Conservation (phyloP, 1,140 invertebrate genomes). For the Agraylea sexmaculata region DNA sequence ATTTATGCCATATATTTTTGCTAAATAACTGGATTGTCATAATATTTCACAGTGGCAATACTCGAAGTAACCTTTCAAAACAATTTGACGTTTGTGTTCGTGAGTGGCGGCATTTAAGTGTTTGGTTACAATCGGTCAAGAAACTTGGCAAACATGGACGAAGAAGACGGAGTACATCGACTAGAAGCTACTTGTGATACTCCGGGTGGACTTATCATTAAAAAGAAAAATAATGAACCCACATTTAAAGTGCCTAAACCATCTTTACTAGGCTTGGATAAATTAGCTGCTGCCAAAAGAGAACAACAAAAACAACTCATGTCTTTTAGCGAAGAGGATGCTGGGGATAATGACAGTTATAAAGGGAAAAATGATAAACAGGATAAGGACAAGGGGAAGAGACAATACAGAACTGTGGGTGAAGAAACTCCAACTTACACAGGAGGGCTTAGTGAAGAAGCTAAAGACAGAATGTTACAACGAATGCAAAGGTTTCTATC, state of each 20-base stretch:
- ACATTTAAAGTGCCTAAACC: slow-evolving; percentile 68
- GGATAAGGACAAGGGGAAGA: slow-evolving; percentile 32
- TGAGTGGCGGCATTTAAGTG: too few species aligned
- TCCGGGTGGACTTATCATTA: slow-evolving; percentile 71
- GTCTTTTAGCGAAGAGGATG: slow-evolving; percentile 51
- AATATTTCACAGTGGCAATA: too few species aligned
- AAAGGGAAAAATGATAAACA: slow-evolving; percentile 25
- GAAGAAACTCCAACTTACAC: slow-evolving; percentile 90
- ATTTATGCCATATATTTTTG: too few species aligned
- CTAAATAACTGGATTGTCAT: too few species aligned
- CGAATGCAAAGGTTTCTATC: slow-evolving; percentile 42
- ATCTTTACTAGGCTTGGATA: slow-evolving; percentile 79
- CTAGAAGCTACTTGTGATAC: slow-evolving; percentile 69
- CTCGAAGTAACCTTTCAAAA: too few species aligned
- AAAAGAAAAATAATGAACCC: slow-evolving; percentile 55
- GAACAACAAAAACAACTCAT: slow-evolving; percentile 53
- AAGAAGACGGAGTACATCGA: slow-evolving; percentile 56
- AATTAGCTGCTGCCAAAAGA: slow-evolving; percentile 64
- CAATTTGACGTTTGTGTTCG: too few species aligned
- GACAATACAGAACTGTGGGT: slow-evolving; percentile 63
- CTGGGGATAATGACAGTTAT: slow-evolving; percentile 42
- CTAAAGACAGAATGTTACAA: slow-evolving; percentile 56
- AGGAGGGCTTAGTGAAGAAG: slow-evolving; percentile 75
- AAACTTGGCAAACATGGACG: slow-evolving; percentile 33
- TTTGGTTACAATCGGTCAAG: too few species aligned